Evolutionary conservation across 2,888 invertebrate genomes (phyloP).

Genomic region (Aspidiotus destructor): DNA sequence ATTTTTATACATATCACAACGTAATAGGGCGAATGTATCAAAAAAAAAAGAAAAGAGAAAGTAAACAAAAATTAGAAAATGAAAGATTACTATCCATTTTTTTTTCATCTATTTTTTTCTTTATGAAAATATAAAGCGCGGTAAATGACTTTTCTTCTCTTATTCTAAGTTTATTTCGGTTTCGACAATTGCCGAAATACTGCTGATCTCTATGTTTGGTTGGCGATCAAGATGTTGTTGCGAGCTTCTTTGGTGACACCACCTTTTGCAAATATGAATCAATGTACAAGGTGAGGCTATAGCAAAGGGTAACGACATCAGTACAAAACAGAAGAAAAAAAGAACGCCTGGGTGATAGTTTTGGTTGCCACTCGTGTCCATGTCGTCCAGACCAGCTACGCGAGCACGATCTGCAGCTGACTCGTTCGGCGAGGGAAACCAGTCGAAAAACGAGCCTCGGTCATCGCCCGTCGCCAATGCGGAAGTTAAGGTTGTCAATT

Average conservation of each 20-base stretch:
- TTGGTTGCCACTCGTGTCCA: neutral
- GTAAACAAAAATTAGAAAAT: too few species aligned
- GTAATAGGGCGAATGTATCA: too few species aligned
- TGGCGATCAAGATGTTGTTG: constrained; percentile 21
- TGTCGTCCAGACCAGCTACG: neutral
- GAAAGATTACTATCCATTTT: too few species aligned
- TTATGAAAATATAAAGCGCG: too few species aligned
- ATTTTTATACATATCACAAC: too few species aligned
- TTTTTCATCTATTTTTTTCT: too few species aligned
- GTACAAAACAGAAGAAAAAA: constrained; percentile 13
- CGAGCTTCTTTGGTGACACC: constrained; percentile 17
- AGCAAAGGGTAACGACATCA: constrained; percentile 16
- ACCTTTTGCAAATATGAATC: constrained; percentile 7
- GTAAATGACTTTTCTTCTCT: neutral
- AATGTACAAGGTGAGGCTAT: constrained; percentile 19
- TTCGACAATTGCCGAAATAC: constrained; percentile 25
- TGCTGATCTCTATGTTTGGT: constrained; percentile 26
- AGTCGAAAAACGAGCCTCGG: constrained; percentile 20
- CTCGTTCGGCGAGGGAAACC: constrained; percentile 20
- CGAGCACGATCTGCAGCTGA: constrained; percentile 3
- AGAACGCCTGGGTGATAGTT: constrained; percentile 23
- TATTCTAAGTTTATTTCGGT: constrained; percentile 29
- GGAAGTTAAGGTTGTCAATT: too few species aligned
- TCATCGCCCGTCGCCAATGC: neutral
- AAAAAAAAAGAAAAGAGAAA: too few species aligned